Evolutionary conservation across 2,888 invertebrate genomes (phyloP).

Genomic region (Xestia sexstrigata): DNA sequence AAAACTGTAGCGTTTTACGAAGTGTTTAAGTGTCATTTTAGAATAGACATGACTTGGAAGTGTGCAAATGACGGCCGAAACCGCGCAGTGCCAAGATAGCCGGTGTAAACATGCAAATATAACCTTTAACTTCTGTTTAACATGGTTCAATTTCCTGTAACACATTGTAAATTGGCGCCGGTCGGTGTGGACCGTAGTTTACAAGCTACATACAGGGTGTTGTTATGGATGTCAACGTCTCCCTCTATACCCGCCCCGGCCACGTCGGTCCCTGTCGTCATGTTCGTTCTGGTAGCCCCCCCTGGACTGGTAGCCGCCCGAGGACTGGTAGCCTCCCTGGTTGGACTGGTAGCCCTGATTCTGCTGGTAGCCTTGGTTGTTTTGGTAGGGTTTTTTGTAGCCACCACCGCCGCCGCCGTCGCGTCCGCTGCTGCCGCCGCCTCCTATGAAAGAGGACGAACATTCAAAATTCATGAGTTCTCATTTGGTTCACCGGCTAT

Average conservation of each 20-base stretch:
- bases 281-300: conserved; percentile 85
- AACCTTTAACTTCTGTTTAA: not conserved
- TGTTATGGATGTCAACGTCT: conserved; percentile 71
- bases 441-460: not conserved
- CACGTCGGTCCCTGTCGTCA: conserved; percentile 82
- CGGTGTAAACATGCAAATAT: not conserved
- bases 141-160: not conserved
- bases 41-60: not conserved
- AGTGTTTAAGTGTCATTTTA: not conserved
- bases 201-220: not conserved
- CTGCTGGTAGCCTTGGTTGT: conserved; percentile 75
- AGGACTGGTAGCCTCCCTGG: conserved; percentile 61
- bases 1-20: not conserved
- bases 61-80: not conserved
- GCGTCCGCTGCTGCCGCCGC: not conserved
- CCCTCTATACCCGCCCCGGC: conserved; percentile 76
- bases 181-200: not conserved
- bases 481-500: not conserved
- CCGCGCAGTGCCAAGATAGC: not conserved
- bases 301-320: conserved; percentile 60
- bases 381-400: conserved; percentile 65
- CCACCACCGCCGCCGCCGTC: conserved; percentile 32
- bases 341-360: conserved; percentile 60
- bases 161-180: not conserved
- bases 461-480: not conserved